Evolutionary conservation across 2,888 invertebrate genomes (phyloP).

Genomic region (Drosophila vallismaia): DNA sequence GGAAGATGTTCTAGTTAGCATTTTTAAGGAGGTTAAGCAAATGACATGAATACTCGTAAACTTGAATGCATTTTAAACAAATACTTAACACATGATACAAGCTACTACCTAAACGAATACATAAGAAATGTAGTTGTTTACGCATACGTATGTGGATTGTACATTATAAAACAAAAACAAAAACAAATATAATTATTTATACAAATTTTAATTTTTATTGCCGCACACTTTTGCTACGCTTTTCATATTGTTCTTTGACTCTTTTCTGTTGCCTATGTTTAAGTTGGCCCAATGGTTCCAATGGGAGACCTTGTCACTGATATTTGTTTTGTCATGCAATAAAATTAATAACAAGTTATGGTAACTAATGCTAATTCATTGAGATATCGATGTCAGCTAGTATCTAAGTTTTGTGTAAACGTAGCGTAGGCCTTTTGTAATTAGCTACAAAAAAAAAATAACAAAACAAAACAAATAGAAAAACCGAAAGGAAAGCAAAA

Average conservation of each 20-base stretch:
- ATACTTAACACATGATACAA: slow-evolving; percentile 50
- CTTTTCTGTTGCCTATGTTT: slow-evolving; percentile 75
- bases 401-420: slow-evolving; percentile 72
- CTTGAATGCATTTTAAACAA: slow-evolving; percentile 70
- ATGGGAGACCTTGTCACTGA: slow-evolving; percentile 57
- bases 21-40: slow-evolving; percentile 61
- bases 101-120: slow-evolving; percentile 32
- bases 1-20: slow-evolving; percentile 60
- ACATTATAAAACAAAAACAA: slow-evolving; percentile 35
- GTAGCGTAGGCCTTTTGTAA: slow-evolving; percentile 78
- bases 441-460: slow-evolving; percentile 55
- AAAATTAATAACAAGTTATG: slow-evolving; percentile 49
- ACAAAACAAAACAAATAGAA: not conserved
- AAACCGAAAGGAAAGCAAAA: slow-evolving; percentile 33
- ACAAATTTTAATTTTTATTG: slow-evolving; percentile 48
- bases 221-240: slow-evolving; percentile 71
- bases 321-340: slow-evolving; percentile 63
- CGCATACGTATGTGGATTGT: slow-evolving; percentile 47
- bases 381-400: slow-evolving; percentile 66
- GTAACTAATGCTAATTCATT: slow-evolving; percentile 64
- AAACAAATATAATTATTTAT: slow-evolving; percentile 24
- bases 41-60: slow-evolving; percentile 76
- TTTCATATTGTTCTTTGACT: slow-evolving; percentile 43
- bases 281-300: slow-evolving; percentile 49
- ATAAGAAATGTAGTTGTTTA: slow-evolving; percentile 35